Percentiles rank a stretch among this genome's conserved stretches.
phyloP scores from a whole-genome alignment of 2,888 invertebrate species.

The Hymenopus coronatus region DNA sequence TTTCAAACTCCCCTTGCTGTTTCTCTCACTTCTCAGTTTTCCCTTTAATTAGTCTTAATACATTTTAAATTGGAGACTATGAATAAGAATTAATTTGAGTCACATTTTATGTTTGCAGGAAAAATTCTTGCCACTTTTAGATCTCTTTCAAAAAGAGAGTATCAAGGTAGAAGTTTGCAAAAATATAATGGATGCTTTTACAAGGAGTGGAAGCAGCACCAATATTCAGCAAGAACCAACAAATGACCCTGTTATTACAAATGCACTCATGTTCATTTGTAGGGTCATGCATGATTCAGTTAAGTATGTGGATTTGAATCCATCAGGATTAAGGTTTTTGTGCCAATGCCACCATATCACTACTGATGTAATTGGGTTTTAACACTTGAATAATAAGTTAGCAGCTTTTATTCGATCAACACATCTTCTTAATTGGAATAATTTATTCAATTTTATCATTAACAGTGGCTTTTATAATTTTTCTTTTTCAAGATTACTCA shows the following conservation, averaged over 20 bases:
- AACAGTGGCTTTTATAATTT: no score
- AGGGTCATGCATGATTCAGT: slow-evolving; percentile 90
- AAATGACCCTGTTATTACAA: slow-evolving; percentile 82
- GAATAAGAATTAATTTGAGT: not conserved
- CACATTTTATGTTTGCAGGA: slow-evolving; percentile 57
- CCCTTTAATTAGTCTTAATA: no score
- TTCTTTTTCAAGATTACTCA: no score
- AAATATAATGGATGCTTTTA: slow-evolving; percentile 60
- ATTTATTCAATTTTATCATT: no score
- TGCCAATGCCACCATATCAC: no score
- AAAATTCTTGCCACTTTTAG: slow-evolving; percentile 85
- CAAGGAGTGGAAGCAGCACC: slow-evolving; percentile 31
- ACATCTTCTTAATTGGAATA: no score
- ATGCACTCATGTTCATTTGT: slow-evolving; percentile 84
- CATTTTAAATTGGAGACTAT: no score
- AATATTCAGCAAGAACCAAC: slow-evolving; percentile 54
- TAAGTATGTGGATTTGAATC: slow-evolving; percentile 59
- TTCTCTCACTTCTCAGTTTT: no score
- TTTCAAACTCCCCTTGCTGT: no score
- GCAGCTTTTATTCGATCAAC: no score
- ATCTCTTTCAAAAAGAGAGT: slow-evolving; percentile 82
- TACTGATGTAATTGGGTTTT: no score
- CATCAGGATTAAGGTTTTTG: not conserved
- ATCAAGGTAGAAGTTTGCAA: slow-evolving; percentile 82
- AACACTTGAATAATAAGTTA: no score